Evolutionary conservation across 2,888 invertebrate species (phyloP), one percentile per base, ranked within the genome.

Genomic region (Cantharis rustica): DNA sequence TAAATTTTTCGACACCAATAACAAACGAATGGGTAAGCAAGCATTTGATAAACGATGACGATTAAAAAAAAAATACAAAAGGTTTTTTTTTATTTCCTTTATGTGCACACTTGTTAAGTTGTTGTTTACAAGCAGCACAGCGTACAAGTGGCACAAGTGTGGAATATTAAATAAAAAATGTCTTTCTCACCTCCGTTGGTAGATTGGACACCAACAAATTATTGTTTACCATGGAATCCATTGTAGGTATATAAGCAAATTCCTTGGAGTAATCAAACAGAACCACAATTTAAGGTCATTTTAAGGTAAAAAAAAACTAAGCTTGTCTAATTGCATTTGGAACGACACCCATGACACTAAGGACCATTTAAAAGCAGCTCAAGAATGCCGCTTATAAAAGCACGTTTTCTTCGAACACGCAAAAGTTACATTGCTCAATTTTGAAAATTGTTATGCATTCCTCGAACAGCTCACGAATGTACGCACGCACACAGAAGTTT

Each of bases 201-300:
- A 87, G 80, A 83, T 83, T 85, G 23, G 84, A 81, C 69, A 84
- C 82, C 77, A 86, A 83, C 78, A 87, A 81, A 83, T 87, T 87
- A 79, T 87, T 86, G 77, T 84, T 85, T 23, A 86, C 83, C 69
- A 87, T 81, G 79, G 86, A 85, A 83, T 87, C 86, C 86, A 86
- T 87, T 71, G 72, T 74, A 47, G 7, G n/a, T 63, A 10, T 27
- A 23, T 26, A 69, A 61, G 68, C 61, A 70, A 61, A 16, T 69
- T 27, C 62, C 31, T 16, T 13, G 10, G 68, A n/a, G 47, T 47
- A 61, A 20, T 61, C 17, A 15, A 15, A 47, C 7, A 47, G 47
- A n/a, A 47, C 4, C 47, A 47, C 47, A n/a, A 13, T 47, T 47
- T n/a, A 61, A 13, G 47, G 16, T 69, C 61, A 27, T 61, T 66